phyloP scores from a whole-genome alignment of 2,113 vertebrate genomes.

The Montifringilla adamsi region DNA sequence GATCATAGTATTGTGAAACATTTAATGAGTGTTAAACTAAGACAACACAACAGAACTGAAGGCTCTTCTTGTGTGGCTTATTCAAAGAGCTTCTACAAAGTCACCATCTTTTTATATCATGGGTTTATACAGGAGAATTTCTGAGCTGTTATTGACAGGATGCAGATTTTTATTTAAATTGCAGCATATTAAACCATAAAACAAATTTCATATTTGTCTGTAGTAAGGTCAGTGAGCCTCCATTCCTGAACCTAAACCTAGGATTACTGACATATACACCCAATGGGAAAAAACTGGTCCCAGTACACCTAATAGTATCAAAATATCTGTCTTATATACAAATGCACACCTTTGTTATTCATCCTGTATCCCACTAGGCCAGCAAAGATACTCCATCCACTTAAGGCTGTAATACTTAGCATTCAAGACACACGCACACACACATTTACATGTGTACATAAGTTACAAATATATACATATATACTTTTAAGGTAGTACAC shows the following conservation, averaged over 20 bases:
- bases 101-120: neutral
- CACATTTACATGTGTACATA: neutral
- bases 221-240: neutral
- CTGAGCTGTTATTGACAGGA: neutral
- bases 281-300: neutral
- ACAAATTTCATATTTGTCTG: neutral
- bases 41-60: neutral
- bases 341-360: neutral
- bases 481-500: neutral
- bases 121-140: neutral
- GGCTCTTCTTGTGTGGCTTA: neutral
- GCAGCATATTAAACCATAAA: neutral
- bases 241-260: neutral
- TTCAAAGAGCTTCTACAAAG: neutral
- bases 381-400: neutral
- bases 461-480: neutral
- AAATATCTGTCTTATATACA: rapidly evolving
- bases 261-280: neutral
- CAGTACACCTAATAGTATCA: neutral
- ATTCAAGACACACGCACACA: neutral
- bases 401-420: neutral
- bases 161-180: neutral
- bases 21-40: neutral
- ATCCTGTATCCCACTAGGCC: neutral
- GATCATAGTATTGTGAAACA: neutral